These are phyloP conservation scores for Drosophila paranaensis DNA, from an alignment of 2,888 invertebrate species.

Conservation along the genomic window DNA sequence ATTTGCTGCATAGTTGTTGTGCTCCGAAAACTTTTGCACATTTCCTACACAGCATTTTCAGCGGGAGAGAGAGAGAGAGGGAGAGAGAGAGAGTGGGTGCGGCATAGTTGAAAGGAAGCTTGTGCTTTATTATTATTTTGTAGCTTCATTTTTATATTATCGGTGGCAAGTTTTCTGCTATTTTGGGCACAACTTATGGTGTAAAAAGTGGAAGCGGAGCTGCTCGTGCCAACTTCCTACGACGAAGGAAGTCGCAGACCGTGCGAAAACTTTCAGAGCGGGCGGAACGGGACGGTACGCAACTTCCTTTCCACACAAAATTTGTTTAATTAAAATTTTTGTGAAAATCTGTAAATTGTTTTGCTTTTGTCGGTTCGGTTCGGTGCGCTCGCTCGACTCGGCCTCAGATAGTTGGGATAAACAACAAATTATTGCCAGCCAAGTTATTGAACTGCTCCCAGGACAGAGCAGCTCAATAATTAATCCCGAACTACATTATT, in stretches of 20 bases:
- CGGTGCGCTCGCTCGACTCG: slow-evolving; percentile 16
- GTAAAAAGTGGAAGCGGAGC: slow-evolving; percentile 68
- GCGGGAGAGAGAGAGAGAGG: too few relatives aligned
- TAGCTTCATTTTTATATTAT: slow-evolving; percentile 65
- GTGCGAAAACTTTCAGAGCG: slow-evolving; percentile 60
- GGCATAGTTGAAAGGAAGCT: background rate
- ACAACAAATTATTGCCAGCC: slow-evolving; percentile 51
- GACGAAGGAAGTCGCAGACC: slow-evolving; percentile 73
- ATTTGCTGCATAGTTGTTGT: slow-evolving; percentile 58
- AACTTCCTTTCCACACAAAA: slow-evolving; percentile 76
- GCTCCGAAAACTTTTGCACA: slow-evolving; percentile 65
- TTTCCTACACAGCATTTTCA: slow-evolving; percentile 52
- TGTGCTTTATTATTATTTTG: slow-evolving; percentile 60
- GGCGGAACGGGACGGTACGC: slow-evolving; percentile 3
- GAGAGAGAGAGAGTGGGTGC: too few relatives aligned
- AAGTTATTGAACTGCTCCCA: slow-evolving; percentile 47
- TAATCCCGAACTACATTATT: slow-evolving; percentile 4
- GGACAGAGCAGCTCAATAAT: slow-evolving; percentile 1
- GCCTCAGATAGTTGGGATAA: slow-evolving; percentile 63
- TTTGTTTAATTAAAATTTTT: slow-evolving; percentile 80
- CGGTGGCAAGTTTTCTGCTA: slow-evolving; percentile 75
- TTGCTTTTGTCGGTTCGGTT: slow-evolving; percentile 48
- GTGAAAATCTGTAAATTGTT: slow-evolving; percentile 79
- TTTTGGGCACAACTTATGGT: slow-evolving; percentile 78
- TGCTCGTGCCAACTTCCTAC: slow-evolving; percentile 74